phyloP scores from a whole-genome alignment of 2,113 vertebrate genomes.

The Mugil cephalus region DNA sequence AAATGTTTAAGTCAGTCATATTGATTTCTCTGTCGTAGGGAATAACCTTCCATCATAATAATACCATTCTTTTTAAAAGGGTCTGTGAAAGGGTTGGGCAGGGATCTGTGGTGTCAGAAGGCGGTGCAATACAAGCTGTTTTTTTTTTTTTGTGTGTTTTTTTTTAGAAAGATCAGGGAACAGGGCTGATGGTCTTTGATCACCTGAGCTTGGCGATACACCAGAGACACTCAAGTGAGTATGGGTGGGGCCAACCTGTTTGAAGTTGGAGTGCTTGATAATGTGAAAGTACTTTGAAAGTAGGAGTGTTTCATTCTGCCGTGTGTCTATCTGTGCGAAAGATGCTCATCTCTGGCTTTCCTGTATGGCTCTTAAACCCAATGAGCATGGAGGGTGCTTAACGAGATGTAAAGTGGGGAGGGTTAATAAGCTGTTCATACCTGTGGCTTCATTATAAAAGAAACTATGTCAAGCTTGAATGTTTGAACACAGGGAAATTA shows the following conservation, averaged over 20 bases:
- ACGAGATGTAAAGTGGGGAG: not conserved
- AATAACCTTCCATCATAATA: not conserved
- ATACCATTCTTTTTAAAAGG: not conserved
- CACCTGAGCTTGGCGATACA: conserved; percentile 51
- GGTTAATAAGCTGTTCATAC: conserved; percentile 50
- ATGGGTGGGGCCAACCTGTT: conserved; percentile 44
- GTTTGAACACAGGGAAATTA: conserved; percentile 49
- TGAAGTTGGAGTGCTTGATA: conserved; percentile 67
- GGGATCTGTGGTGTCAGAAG: conserved; percentile 27
- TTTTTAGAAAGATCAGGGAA: conserved; percentile 64
- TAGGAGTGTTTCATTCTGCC: conserved; percentile 39
- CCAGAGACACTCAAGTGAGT: conserved; percentile 54
- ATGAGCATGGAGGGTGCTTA: conserved; percentile 12
- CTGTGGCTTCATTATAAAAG: conserved; percentile 47
- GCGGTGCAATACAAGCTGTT: conserved; percentile 64
- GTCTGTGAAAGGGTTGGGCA: conserved; percentile 17
- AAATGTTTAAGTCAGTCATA: not conserved
- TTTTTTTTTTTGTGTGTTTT: conserved; percentile 71
- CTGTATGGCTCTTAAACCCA: conserved; percentile 5
- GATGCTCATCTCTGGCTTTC: conserved; percentile 40
- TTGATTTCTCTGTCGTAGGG: not conserved
- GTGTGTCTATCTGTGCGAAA: conserved; percentile 28
- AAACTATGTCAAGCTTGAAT: not conserved
- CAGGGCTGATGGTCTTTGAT: conserved; percentile 77
- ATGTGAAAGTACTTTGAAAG: conserved; percentile 64